Evolutionary conservation across 2,113 vertebrate species (phyloP).

Genomic region (Silurus asotus): DNA sequence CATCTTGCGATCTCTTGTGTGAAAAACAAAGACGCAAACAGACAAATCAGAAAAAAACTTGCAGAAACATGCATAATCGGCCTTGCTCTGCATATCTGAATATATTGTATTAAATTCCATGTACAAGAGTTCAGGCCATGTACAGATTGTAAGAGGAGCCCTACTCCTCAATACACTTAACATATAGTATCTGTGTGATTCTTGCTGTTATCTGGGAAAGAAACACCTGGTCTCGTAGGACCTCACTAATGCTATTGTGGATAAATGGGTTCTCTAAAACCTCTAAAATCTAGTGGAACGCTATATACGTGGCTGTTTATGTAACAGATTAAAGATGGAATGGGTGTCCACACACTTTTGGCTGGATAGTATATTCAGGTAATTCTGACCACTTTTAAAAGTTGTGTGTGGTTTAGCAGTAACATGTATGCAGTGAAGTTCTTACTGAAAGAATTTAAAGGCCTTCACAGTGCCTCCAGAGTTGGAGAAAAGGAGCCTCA

Average conservation of each 20-base stretch:
- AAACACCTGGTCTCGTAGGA: not conserved
- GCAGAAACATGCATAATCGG: not conserved
- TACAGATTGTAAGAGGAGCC: not conserved
- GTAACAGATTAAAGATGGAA: not conserved
- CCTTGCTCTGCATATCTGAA: not conserved
- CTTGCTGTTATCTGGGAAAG: not conserved
- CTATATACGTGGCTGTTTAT: not conserved
- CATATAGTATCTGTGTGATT: not conserved
- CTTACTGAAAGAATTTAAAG: constrained; percentile 99
- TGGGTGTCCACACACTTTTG: not conserved
- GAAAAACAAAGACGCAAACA: constrained; percentile 49
- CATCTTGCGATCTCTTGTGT: constrained; percentile 94
- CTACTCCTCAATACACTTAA: not conserved
- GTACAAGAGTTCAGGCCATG: not conserved
- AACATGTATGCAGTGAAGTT: constrained; percentile 37
- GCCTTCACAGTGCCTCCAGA: constrained; percentile 95
- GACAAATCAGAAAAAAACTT: not conserved
- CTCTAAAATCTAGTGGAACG: not conserved
- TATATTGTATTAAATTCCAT: not conserved
- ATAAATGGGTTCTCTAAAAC: not conserved
- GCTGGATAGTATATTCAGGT: not conserved
- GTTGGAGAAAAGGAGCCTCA: constrained; percentile 93
- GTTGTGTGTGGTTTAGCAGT: not conserved
- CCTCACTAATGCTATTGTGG: not conserved
- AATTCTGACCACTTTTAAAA: not conserved